Base-by-base conservation (phyloP, 2,888 invertebrate genomes). In the Steinernema hermaphroditum region DNA sequence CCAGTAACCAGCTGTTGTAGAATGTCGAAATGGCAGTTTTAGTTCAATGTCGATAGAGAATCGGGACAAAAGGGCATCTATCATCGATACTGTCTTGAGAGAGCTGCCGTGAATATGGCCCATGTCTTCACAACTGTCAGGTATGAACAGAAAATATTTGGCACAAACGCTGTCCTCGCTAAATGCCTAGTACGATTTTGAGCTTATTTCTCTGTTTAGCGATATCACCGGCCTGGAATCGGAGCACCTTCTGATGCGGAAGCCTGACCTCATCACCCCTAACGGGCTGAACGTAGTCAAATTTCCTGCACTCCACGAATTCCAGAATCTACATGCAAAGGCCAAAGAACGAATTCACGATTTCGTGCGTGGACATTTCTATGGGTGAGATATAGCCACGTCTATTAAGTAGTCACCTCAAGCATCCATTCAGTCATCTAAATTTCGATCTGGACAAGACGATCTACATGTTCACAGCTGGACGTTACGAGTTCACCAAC, bases 391-490 rank as follows among this genome's bases (percentile, higher is more conserved):
- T 69, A 68, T n/a, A 34, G 32, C 22, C 4, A 22, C 16, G n/a
- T 6, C 4, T n/a, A 9, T 71, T 4, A 6, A 1, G 12, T 14
- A 19, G 1, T 34, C 70, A 22, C 69, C 29, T 2, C 32, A 1
- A n/a, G n/a, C 12, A 9, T 50, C 73, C 37, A 37, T 37, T 69
- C 83, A 94, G 94, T 0, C 96, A 98, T 87, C 95, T 94, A 89
- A 94, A 99, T 88, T 98, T 98, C 88, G 93, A 98, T 88, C 88
- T 99, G 86, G 98, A 98, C 87, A 97, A 97, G 88, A 97, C 97
- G 0, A 87, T 99, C 34, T 99, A 98, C 87, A 94, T 97, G 88
- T 98, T 98, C 89, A 97, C 94, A 86, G 98, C 98, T 72, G 98
- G 98, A 0, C 92, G 98, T 1, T 98, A 99, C 87, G 98, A 99